Evolutionary conservation across 1,140 invertebrate genomes (phyloP), one percentile per base, ranked within the genome.

Genomic region (Drosophila erecta): DNA sequence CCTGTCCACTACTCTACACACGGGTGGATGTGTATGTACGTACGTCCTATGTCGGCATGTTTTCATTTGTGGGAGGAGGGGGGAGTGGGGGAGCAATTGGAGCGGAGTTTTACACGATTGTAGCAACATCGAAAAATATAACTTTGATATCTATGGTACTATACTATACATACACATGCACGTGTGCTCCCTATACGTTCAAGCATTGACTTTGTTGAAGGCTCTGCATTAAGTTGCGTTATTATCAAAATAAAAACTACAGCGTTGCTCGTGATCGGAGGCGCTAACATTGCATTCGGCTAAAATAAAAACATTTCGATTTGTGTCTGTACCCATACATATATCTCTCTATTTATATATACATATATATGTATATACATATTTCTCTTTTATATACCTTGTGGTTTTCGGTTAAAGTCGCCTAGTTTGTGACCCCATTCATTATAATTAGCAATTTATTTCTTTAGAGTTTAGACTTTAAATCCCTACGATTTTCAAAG

Each of bases 401-500:
- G 22, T 64, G 61, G 43, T 60, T 61, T 10, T 11, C 17, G 41
- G 41, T 44, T 22, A 20, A 57, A 60, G 58, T 40, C 54, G 35
- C 53, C 58, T 61, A 58, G 51, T 56, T 60, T 58, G 30, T 51
- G 59, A 61, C 59, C 57, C 53, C 24, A 22, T 61, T 57, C 35
- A 30, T 38, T 41, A 38, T 58, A 20, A 15, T 37, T 67, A 35
- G 43, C 46, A 64, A 64, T 50, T 74, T 20, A 51, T 57, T 51
- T 46, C 33, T 69, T 53, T 65, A 41, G 35, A 24, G 14, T 69
- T 70, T 57, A 70, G 51, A 71, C 35, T 71, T 71, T 70, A 74
- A 76, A 86, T 86, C 79, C 84, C 85, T 87, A 77, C 69, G 70
- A 71, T 77, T 86, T 84, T 70, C 76, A 77, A 89, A 80, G 85